Evolutionary conservation across 2,888 invertebrate genomes (phyloP).

Genomic region (Xanthorhoe spadicearia): DNA sequence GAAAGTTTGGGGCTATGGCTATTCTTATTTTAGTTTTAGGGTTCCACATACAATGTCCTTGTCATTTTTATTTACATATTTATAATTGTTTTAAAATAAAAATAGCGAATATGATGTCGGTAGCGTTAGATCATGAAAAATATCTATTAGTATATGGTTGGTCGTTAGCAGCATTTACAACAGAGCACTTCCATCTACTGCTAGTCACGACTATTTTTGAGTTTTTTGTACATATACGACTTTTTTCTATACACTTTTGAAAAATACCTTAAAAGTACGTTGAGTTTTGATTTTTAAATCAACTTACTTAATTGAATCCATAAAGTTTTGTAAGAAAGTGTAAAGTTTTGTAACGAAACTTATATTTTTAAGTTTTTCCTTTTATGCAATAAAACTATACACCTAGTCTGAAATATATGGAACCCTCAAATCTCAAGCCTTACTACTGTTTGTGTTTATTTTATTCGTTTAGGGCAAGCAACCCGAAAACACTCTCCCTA

Average conservation of each 20-base stretch:
- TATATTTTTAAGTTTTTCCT: neutral
- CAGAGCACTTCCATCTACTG: too few relatives aligned
- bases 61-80: neutral
- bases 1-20: conserved; percentile 35
- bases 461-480: conserved; percentile 41
- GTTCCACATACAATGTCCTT: neutral
- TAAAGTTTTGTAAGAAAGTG: neutral
- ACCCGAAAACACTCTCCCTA: conserved; percentile 38
- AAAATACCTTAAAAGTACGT: too few relatives aligned
- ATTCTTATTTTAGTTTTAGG: conserved; percentile 30
- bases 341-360: neutral
- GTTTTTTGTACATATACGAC: too few relatives aligned
- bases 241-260: too few relatives aligned
- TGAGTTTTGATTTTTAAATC: too few relatives aligned
- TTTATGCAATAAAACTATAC: neutral
- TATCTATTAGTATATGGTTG: too few relatives aligned
- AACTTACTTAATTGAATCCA: neutral
- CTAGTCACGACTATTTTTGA: too few relatives aligned
- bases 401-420: neutral
- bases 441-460: conserved; percentile 14
- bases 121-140: too few relatives aligned
- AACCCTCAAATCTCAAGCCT: conserved; percentile 1
- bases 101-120: too few relatives aligned
- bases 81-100: too few relatives aligned
- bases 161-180: too few relatives aligned